phyloP scores from a whole-genome alignment of 1,140 invertebrate genomes.

The Harpegnathos saltator region DNA sequence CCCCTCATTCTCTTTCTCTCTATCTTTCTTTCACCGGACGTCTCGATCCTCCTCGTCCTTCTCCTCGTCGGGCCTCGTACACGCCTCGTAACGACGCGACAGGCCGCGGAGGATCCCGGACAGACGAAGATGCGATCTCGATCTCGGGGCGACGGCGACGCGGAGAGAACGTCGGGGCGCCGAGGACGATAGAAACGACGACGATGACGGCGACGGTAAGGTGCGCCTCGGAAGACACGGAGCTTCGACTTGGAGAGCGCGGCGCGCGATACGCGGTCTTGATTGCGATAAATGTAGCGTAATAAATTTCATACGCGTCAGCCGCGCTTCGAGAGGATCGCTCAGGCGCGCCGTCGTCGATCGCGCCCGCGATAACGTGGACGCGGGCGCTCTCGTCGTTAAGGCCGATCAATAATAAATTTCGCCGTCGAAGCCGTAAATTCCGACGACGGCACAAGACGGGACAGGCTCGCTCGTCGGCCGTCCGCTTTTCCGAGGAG shows the following conservation, averaged over 20 bases:
- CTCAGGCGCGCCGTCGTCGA: constrained; percentile 38
- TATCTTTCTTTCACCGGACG: constrained; percentile 21
- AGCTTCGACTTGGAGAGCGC: constrained; percentile 4
- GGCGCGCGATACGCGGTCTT: constrained; percentile 41
- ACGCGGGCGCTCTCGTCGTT: constrained; percentile 47
- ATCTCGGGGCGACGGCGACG: constrained; percentile 13
- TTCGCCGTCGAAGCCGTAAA: constrained; percentile 33
- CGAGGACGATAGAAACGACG: not conserved
- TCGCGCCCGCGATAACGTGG: constrained; percentile 43
- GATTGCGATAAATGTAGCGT: constrained; percentile 62
- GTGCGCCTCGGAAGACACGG: constrained; percentile 8
- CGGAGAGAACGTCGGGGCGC: constrained; percentile 24
- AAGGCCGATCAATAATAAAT: constrained; percentile 62
- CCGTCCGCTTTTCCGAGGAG: not conserved
- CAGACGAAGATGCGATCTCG: constrained; percentile 42
- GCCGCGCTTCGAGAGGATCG: constrained; percentile 47
- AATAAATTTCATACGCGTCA: constrained; percentile 63
- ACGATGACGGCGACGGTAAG: constrained; percentile 10
- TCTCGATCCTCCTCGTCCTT: constrained; percentile 39
- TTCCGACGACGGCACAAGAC: too few relatives aligned
- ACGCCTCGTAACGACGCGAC: constrained; percentile 25
- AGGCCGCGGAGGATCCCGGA: not conserved
- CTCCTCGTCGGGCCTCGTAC: constrained; percentile 23
- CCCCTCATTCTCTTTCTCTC: constrained; percentile 37
- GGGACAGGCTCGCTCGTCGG: too few relatives aligned